Evolutionary conservation across 2,113 vertebrate genomes (phyloP).

Genomic region (Brienomyrus brachyistius): DNA sequence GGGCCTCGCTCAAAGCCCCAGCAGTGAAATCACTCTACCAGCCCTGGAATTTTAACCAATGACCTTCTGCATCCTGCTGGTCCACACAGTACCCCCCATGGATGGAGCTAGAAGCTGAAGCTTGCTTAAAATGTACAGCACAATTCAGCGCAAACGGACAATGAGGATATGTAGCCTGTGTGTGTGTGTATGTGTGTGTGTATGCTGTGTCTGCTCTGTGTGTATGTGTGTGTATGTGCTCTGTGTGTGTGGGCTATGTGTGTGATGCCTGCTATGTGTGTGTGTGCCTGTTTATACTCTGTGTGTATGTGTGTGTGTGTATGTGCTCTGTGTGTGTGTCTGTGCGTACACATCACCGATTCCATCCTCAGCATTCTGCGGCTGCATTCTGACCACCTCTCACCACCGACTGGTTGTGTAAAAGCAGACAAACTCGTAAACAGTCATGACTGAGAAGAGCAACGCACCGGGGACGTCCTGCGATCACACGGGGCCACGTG

Average conservation of each 20-base stretch:
- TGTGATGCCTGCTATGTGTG: too few relatives aligned
- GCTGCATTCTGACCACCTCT: constrained; percentile 16
- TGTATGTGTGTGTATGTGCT: not conserved
- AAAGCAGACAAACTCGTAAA: not conserved
- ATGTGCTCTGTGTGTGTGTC: not conserved
- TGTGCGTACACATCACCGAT: not conserved
- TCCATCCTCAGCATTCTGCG: not conserved
- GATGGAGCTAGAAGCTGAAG: not conserved
- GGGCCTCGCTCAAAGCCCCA: not conserved
- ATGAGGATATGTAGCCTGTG: not conserved
- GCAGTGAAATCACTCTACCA: not conserved
- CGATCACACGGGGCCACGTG: not conserved
- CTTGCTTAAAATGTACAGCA: not conserved
- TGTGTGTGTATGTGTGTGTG: not conserved
- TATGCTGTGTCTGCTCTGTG: not conserved
- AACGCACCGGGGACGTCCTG: not conserved
- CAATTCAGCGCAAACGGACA: not conserved
- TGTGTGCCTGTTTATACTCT: not conserved
- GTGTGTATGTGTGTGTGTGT: not conserved
- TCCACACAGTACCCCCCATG: not conserved
- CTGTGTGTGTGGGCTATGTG: not conserved
- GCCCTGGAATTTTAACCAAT: not conserved
- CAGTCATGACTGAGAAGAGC: not conserved
- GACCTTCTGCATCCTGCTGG: not conserved
- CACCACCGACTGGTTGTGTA: not conserved